Base-by-base conservation (phyloP, 2,888 invertebrate species). In the Tethea ocularis region DNA sequence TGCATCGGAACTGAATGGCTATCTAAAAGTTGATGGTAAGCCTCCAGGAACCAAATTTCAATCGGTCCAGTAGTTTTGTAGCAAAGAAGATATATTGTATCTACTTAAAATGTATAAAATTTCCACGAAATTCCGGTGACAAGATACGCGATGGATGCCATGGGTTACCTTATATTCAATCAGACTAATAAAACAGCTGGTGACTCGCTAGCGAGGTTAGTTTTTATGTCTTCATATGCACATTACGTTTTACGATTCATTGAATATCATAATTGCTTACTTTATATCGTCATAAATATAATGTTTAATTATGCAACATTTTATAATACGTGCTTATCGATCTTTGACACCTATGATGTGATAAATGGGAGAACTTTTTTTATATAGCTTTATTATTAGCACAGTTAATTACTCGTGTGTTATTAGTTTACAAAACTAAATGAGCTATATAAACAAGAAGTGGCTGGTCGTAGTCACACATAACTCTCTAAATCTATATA, bases 181-280 rank as follows among this genome's bases (percentile, higher is more conserved):
- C n/a, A 29, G 17, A 22, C 22, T 22, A 54, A 54, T 54, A 54
- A 54, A 54, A 54, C 54, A 33, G 54, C 54, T 54, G 54, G 54
- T 22, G 36, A 11, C 33, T 33, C 20, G 54, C 54, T 33, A 6
- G 36, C 33, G 15, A 36, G 54, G 36, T 54, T 54, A 33, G 33
- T 20, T 51, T 60, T 61, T 58, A 61, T 58, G 56, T 46, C 56
- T 59, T 56, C 36, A 61, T 61, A 46, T n/a, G 33, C 36, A 52
- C 52, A 57, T 57, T 58, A 55, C 22, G 36, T 54, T 33, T 29
- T 17, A 33, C 33, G 33, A 36, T 36, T 33, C 54, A 54, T 54
- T 33, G 36, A 20, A 33, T 20, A 33, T 33, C 22, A 11, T 54
- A 54, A 54, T 54, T 54, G 54, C 33, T 36, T 22, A 54, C 36